Conservation (phyloP, 2,113 vertebrate species). For the Gadus macrocephalus region DNA sequence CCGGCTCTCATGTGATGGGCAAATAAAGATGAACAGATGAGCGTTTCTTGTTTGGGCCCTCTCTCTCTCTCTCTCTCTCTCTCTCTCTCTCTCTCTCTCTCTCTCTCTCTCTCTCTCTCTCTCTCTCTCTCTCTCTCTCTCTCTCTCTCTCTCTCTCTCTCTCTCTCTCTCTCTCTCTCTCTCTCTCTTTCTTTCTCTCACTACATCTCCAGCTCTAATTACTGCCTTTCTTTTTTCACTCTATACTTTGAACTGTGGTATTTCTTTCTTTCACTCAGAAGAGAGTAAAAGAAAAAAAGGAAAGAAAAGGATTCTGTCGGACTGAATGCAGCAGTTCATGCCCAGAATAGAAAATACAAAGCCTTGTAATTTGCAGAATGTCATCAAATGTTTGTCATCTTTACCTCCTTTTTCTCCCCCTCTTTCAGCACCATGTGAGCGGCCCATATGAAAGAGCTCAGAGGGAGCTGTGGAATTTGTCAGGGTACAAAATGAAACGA, state of each 20-base stretch:
- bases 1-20: slow-evolving; percentile 40
- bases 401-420: slow-evolving; percentile 54
- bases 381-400: slow-evolving; percentile 59
- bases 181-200: slow-evolving; percentile 12
- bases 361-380: slow-evolving; percentile 78
- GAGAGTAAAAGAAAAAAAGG: slow-evolving; percentile 43
- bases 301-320: slow-evolving; percentile 52
- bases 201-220: slow-evolving; percentile 60
- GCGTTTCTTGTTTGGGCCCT: slow-evolving; percentile 34
- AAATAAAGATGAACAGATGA: slow-evolving; percentile 65
- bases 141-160: too few species aligned
- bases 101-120: slow-evolving; percentile 29
- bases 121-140: too few species aligned
- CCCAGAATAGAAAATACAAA: slow-evolving; percentile 66
- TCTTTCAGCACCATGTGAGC: slow-evolving; percentile 34
- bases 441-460: slow-evolving; percentile 36
- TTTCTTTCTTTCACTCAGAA: slow-evolving; percentile 48
- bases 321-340: slow-evolving; percentile 66
- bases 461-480: slow-evolving; percentile 45
- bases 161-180: too few species aligned
- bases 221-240: slow-evolving; percentile 55
- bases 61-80: too few species aligned
- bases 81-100: not conserved
- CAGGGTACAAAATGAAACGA: slow-evolving; percentile 39
- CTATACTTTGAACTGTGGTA: slow-evolving; percentile 68